Percentiles rank a stretch among this genome's conserved stretches.
Conservation (phyloP, 2,888 invertebrate species). For the Acleris laterana region DNA sequence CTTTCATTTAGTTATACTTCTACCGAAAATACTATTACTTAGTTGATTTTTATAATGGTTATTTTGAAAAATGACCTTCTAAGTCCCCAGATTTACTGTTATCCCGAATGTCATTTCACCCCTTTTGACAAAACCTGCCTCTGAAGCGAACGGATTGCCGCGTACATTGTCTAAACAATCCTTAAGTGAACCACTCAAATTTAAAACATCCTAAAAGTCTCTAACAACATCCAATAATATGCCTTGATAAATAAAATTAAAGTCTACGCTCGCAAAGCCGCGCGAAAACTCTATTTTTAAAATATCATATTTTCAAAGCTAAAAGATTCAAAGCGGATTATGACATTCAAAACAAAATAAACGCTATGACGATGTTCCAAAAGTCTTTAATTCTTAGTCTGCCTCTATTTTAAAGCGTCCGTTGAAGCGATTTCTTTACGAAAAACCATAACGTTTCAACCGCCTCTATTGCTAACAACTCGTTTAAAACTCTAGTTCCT, state of each 20-base stretch:
- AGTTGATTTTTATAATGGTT: constrained; percentile 49
- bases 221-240: constrained; percentile 36
- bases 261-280: constrained; percentile 39
- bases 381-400: constrained; percentile 48
- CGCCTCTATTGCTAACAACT: constrained; percentile 16
- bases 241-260: constrained; percentile 38
- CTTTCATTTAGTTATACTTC: neutral
- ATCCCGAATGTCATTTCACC: constrained; percentile 79
- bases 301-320: constrained; percentile 55
- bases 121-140: constrained; percentile 78
- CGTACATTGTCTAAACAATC: constrained; percentile 78
- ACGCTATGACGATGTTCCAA: constrained; percentile 43
- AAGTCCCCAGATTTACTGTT: constrained; percentile 67
- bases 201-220: constrained; percentile 51
- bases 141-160: constrained; percentile 77
- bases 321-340: constrained; percentile 56
- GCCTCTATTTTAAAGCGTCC: constrained; percentile 64
- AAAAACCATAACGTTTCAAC: constrained; percentile 46
- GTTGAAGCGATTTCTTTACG: constrained; percentile 61
- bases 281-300: constrained; percentile 49
- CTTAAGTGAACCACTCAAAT: constrained; percentile 65
- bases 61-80: constrained; percentile 78
- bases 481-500: constrained; percentile 41
- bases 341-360: constrained; percentile 44
- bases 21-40: neutral